Base-by-base conservation (phyloP, 2,113 vertebrate genomes). In the Alouatta palliata region DNA sequence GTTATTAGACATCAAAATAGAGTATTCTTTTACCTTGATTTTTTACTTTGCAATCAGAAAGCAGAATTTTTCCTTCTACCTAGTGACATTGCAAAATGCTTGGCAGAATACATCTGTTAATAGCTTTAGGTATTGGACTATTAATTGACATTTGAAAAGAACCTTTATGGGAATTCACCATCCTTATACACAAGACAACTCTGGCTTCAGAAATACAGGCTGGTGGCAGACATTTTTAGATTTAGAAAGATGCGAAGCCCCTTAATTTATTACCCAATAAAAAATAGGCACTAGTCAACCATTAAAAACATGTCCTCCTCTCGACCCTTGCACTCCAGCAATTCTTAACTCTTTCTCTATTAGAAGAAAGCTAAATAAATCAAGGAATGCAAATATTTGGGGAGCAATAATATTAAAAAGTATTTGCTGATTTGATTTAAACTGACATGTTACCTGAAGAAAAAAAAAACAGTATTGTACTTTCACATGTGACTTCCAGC, bases 391-490 rank as follows among this genome's bases (percentile, higher is more conserved):
- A 56, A 71, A 40, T 87, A 89, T 79, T 52, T 75, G 16, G 37
- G 73, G 8, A 54, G 47, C 10, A 92, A 61, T 43, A 52, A 54
- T 68, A 77, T 64, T 88, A 54, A 93, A 86, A 83, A 61, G 4
- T 54, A 92, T 79, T 83, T 30, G 8, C 91, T 91, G 32, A 23
- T 94, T 93, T 93, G 68, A 95, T 70, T 96, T 87, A 95, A 88
- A 68, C 13, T 17, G 81, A 85, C 21, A 88, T 11, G 19, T 54
- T 84, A 5, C 19, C 85, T 86, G 25, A 68, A 58, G 47, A 2
- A 23, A n/a, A 73, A 73, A 73, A 47, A 80, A 14, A 81, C 1
- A 12, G 3, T 80, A 73, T 80, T 89, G 7, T 13, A 27, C 82
- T 71, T 93, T 83, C 40, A 12, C 73, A 56, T 73, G n/a, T 58